Evolutionary conservation across 2,113 vertebrate genomes (phyloP).

Genomic region (Rattus rattus): DNA sequence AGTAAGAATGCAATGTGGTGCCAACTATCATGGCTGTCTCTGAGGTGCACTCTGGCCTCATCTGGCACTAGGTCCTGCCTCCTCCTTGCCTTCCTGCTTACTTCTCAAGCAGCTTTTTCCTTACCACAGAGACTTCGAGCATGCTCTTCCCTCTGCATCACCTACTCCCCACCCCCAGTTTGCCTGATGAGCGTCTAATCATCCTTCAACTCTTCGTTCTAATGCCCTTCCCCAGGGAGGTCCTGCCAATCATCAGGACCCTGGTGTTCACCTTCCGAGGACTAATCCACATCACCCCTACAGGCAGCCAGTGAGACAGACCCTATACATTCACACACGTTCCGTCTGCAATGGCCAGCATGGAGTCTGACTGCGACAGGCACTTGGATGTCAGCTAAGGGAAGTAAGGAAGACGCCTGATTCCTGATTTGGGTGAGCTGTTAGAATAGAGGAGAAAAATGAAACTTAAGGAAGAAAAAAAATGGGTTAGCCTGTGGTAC

Average conservation of each 20-base stretch:
- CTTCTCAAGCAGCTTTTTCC: neutral
- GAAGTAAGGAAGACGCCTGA: neutral
- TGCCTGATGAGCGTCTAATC: neutral
- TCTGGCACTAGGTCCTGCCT: neutral
- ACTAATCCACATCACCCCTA: neutral
- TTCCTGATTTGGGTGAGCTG: neutral
- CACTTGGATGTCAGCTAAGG: neutral
- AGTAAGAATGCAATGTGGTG: neutral
- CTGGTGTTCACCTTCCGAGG: neutral
- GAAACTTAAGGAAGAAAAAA: neutral
- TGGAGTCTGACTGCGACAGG: neutral
- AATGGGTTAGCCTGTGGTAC: neutral
- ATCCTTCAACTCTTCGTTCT: neutral
- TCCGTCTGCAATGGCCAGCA: neutral
- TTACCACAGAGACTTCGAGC: neutral
- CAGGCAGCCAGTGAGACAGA: neutral
- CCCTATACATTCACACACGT: neutral
- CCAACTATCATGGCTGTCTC: neutral
- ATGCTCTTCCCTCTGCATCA: neutral
- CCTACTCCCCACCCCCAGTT: neutral
- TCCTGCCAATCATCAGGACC: constrained; percentile 25
- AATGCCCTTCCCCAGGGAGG: constrained; percentile 46
- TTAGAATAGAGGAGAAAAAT: neutral
- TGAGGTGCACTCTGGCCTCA: neutral
- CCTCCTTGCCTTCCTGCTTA: neutral